These are phyloP conservation scores for Eudasyphora cyanicolor DNA, from an alignment of 2,888 invertebrate species.

Conservation along the genomic window DNA sequence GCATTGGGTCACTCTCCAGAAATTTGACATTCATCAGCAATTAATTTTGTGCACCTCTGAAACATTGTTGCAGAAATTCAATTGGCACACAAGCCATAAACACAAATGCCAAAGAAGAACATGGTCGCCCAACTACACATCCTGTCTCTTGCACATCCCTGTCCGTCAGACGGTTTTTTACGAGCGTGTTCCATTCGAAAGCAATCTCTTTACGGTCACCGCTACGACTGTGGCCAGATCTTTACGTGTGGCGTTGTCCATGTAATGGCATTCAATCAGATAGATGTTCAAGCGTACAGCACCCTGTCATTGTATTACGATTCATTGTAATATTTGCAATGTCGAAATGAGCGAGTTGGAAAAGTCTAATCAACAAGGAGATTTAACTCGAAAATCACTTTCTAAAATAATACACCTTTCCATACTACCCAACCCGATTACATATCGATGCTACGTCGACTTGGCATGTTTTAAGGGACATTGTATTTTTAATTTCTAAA, in stretches of 20 bases:
- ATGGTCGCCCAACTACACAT: neutral
- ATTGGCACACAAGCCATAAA: constrained; percentile 71
- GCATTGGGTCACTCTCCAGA: neutral
- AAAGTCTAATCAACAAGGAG: too few species aligned
- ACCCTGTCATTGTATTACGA: too few species aligned
- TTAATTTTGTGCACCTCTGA: constrained; percentile 78
- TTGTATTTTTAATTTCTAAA: too few species aligned
- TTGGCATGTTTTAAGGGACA: too few species aligned
- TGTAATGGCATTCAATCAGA: constrained; percentile 28
- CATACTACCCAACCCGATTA: too few species aligned
- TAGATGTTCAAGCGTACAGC: neutral
- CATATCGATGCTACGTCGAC: too few species aligned
- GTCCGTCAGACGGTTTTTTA: constrained; percentile 36
- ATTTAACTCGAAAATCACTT: too few species aligned
- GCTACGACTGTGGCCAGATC: constrained; percentile 3
- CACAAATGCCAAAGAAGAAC: too few species aligned
- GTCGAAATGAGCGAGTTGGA: too few species aligned
- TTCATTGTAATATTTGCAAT: too few species aligned
- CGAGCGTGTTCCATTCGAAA: constrained; percentile 1
- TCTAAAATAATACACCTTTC: too few species aligned
- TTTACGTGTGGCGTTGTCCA: constrained; percentile 43
- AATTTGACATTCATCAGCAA: constrained; percentile 77
- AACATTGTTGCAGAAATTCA: constrained; percentile 76
- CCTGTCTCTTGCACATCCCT: neutral
- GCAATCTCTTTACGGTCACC: constrained; percentile 47